Evolutionary conservation across 2,888 invertebrate genomes (phyloP).

Genomic region (Empis livida): DNA sequence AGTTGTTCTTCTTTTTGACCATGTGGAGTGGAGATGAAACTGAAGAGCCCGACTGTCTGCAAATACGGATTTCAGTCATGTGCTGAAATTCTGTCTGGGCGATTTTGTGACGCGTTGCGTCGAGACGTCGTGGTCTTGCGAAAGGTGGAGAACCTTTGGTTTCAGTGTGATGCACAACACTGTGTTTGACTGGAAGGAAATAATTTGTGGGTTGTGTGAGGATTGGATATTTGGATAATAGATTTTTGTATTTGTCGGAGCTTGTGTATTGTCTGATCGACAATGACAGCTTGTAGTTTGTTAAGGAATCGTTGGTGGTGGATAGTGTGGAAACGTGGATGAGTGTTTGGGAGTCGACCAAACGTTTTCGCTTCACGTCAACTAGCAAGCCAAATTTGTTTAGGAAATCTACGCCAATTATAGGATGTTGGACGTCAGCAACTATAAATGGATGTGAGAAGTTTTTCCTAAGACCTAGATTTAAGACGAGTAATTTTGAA

Average conservation of each 20-base stretch:
- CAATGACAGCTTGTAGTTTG: background rate
- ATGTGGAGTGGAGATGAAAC: background rate
- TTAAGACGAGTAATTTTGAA: background rate
- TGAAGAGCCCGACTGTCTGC: background rate
- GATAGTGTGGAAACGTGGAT: background rate
- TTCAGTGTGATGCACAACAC: background rate
- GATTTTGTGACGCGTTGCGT: background rate
- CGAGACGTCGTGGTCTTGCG: background rate
- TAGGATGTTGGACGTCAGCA: background rate
- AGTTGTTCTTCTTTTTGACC: no score
- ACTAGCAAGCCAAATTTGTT: background rate
- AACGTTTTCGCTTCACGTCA: background rate
- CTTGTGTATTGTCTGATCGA: background rate
- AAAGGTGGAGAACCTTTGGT: conserved; percentile 13
- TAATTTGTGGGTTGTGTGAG: background rate
- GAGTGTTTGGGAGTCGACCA: background rate
- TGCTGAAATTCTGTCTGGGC: background rate
- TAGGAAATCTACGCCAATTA: background rate
- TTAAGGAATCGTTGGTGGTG: background rate
- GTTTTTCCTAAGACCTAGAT: background rate
- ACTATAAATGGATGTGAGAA: background rate
- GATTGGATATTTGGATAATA: background rate
- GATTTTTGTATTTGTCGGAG: conserved; percentile 1
- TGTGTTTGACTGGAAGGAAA: background rate
- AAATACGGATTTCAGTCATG: background rate